phyloP scores from a whole-genome alignment of 2,888 invertebrate species.

The Eueremaeus valkanovi region DNA sequence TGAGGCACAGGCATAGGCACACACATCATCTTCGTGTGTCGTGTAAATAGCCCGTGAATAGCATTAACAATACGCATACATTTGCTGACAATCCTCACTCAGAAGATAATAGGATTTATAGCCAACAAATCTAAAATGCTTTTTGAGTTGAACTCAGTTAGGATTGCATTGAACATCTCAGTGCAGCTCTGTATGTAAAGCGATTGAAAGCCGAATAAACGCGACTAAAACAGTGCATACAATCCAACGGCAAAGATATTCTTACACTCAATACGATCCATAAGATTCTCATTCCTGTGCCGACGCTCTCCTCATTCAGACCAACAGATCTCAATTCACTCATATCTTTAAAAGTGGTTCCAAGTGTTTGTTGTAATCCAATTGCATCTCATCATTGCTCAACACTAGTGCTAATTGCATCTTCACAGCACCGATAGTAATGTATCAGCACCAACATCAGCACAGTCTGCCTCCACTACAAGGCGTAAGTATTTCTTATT shows the following conservation, averaged over 20 bases:
- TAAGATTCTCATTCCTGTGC: slow-evolving; percentile 28
- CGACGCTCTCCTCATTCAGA: neutral
- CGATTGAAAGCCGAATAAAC: slow-evolving; percentile 10
- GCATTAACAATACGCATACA: slow-evolving; percentile 35
- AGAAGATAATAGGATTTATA: slow-evolving; percentile 37
- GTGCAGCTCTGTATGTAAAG: neutral
- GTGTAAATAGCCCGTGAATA: slow-evolving; percentile 37
- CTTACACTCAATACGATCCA: slow-evolving; percentile 8
- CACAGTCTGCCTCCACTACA: neutral
- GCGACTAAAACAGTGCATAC: slow-evolving; percentile 8
- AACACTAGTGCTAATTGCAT: neutral
- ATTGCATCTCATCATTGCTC: neutral
- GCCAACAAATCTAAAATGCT: slow-evolving; percentile 37
- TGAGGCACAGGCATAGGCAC: neutral
- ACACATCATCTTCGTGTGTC: neutral
- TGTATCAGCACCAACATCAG: slow-evolving; percentile 9
- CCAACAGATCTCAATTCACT: neutral
- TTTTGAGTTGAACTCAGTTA: slow-evolving; percentile 35
- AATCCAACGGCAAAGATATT: slow-evolving; percentile 7
- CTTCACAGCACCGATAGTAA: neutral
- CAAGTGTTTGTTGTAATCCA: slow-evolving; percentile 13
- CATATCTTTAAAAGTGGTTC: neutral
- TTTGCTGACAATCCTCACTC: slow-evolving; percentile 32
- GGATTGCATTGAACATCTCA: neutral
- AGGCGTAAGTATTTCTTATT: slow-evolving; percentile 28